Conservation (phyloP, 2,888 invertebrate species). For the Caenorhabditis doughertyi region DNA sequence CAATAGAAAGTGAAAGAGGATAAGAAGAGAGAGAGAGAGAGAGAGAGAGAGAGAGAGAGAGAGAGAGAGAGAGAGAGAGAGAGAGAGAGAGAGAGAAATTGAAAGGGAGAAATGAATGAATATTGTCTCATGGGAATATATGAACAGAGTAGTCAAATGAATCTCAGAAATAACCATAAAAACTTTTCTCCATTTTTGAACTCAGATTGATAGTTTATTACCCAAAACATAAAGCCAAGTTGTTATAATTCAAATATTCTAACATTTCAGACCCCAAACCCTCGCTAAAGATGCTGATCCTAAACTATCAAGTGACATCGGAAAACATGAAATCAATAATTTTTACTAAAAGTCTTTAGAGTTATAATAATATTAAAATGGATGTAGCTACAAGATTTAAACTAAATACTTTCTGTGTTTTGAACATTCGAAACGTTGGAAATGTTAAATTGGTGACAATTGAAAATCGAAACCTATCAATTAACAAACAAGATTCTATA, state of each 20-base stretch:
- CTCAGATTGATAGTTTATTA: not conserved
- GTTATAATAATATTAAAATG: too few species aligned
- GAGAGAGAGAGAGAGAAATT: constrained; percentile 15
- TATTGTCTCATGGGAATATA: constrained; percentile 39
- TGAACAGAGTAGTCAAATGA: constrained; percentile 10
- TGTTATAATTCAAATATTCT: too few species aligned
- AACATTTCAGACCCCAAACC: too few species aligned
- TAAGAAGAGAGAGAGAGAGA: constrained; percentile 5
- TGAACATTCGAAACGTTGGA: not conserved
- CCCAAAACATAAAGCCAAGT: too few species aligned
- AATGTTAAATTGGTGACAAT: not conserved
- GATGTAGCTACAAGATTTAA: too few species aligned
- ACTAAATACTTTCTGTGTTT: constrained; percentile 6
- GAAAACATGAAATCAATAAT: too few species aligned
- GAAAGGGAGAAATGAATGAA: constrained; percentile 30
- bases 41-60: constrained; percentile 6
- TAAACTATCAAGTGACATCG: too few species aligned
- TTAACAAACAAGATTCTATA: not conserved
- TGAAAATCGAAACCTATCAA: not conserved
- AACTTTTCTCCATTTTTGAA: constrained; percentile 15
- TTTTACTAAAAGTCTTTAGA: too few species aligned
- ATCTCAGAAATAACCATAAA: constrained; percentile 31
- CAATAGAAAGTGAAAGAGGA: constrained; percentile 2
- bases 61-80: constrained; percentile 2
- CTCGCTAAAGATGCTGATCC: too few species aligned